phyloP scores from a whole-genome alignment of 2,113 vertebrate genomes.

The Cyprinodon tularosa region DNA sequence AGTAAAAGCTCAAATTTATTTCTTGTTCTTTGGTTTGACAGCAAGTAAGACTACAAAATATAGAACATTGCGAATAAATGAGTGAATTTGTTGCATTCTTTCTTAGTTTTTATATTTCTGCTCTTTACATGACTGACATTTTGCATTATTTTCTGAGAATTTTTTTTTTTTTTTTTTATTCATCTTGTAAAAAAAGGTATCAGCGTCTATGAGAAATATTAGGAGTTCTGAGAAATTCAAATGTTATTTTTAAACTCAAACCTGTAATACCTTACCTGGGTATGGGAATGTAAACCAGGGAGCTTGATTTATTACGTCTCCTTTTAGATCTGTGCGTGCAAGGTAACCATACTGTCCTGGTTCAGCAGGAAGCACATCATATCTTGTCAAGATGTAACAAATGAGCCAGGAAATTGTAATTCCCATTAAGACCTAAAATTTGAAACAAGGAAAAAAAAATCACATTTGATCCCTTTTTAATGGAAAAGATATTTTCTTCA shows the following conservation, averaged over 20 bases:
- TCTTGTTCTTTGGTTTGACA: no score
- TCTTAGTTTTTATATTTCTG: no score
- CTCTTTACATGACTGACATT: no score
- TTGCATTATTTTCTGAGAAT: no score
- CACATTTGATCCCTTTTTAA: neutral
- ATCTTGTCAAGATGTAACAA: conserved; percentile 86
- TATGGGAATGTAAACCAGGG: conserved; percentile 94
- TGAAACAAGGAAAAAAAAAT: neutral
- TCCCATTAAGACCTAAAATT: conserved; percentile 88
- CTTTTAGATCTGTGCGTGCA: conserved; percentile 90
- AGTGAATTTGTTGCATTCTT: no score
- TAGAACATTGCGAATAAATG: no score
- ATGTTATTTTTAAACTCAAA: neutral
- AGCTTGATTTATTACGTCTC: conserved; percentile 81
- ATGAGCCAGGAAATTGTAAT: conserved; percentile 91
- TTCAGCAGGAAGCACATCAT: conserved; percentile 79
- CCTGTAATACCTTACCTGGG: conserved; percentile 82
- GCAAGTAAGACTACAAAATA: no score
- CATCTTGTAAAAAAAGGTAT: no score
- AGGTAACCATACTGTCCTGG: conserved; percentile 83
- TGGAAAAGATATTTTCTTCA: neutral
- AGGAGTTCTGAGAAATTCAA: no score
- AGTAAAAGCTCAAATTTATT: no score
- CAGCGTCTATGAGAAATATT: no score
- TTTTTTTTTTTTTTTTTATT: no score